Evolutionary conservation across 2,888 invertebrate genomes (phyloP).

Genomic region (Lamproptera curius): DNA sequence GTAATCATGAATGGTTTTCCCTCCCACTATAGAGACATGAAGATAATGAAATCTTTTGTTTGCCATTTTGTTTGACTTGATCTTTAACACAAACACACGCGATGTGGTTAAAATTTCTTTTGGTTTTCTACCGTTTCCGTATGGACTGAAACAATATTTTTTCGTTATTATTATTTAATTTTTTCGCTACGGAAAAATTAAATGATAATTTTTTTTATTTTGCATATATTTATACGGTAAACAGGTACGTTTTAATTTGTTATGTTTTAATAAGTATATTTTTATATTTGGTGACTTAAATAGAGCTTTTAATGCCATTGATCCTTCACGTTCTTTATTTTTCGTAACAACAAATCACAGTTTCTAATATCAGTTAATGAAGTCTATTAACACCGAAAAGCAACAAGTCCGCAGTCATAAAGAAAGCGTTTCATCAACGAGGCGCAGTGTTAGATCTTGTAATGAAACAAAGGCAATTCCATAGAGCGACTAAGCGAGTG

Average conservation of each 20-base stretch:
- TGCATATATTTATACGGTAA: too few species aligned
- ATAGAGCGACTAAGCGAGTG: slow-evolving; percentile 45
- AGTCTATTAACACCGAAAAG: not conserved
- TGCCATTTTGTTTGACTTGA: too few species aligned
- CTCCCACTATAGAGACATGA: too few species aligned
- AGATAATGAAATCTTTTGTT: too few species aligned
- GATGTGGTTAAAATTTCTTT: too few species aligned
- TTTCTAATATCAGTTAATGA: not conserved
- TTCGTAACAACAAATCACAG: not conserved
- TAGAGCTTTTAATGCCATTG: not conserved
- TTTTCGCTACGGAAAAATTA: too few species aligned
- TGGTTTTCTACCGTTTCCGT: too few species aligned
- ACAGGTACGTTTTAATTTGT: not conserved
- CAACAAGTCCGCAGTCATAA: not conserved
- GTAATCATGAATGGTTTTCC: too few species aligned
- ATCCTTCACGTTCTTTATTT: not conserved
- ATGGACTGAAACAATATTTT: too few species aligned
- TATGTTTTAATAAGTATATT: not conserved
- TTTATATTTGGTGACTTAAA: not conserved
- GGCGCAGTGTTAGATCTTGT: slow-evolving; percentile 25
- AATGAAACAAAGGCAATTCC: slow-evolving; percentile 48
- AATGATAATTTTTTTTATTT: too few species aligned
- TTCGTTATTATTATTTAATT: too few species aligned
- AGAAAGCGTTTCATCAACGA: not conserved
- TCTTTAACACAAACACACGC: too few species aligned